Base-by-base conservation (phyloP, 2,888 invertebrate genomes). In the Atrina japonica region DNA sequence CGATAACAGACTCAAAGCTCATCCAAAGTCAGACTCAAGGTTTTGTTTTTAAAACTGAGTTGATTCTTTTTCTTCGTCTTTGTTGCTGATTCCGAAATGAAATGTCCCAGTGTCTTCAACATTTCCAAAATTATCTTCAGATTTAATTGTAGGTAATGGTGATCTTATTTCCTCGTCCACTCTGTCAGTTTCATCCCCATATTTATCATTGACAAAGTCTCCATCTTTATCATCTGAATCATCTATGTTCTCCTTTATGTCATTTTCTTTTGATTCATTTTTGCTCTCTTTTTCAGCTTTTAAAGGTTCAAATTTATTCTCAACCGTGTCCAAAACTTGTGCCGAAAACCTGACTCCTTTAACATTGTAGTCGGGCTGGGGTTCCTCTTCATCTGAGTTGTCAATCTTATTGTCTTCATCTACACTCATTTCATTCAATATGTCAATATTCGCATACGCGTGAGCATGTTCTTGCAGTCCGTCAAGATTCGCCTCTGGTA, bases 291-390 rank as follows among this genome's bases (percentile, higher is more conserved):
- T 56, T 53, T 72, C 71, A 21, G 47, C 40, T 23, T 75, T 77
- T 3, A 78, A 41, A 18, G 79, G 82, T 45, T 72, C 72, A 9
- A 76, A 49, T 64, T 73, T 71, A 40, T 76, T 74, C 41, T 75
- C 77, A 50, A 75, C 75, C 1, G 80, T 66, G 30, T 80, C 79
- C 2, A 76, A 43, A 1, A 80, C 79, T 65, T 77, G 69, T 6
- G 69, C 56, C 2, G 66, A 70, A 63, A 85, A 85, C 23, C 83
- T 53, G 14, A 85, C 85, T 56, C 76, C 80, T 68, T 85, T 85
- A 7, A 75, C 72, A 29, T 82, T 72, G 63, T 85, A 85, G 58
- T 85, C 85, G 1, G 83, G 80, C 47, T 78, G 70, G 1, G 83
- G 85, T 69, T 83, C 85, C 6, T 78, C 76, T 2, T 59, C 27